Evolutionary conservation across 35 echinoderm and acorn worm species (phyloP).

Genomic region (Lytechinus variegatus): DNA sequence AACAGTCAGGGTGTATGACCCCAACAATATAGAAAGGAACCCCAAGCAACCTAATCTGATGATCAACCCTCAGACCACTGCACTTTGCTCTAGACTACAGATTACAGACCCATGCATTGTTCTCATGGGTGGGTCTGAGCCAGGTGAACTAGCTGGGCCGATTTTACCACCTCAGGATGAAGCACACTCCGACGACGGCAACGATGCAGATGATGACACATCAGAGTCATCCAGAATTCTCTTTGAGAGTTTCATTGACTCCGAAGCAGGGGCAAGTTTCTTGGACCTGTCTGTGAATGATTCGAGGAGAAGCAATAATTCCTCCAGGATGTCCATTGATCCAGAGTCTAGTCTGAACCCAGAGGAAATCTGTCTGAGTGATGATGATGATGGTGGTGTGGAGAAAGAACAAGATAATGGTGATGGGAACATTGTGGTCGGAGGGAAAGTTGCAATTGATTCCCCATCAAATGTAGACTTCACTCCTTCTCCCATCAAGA

Average conservation of each 20-base stretch:
- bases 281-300: conserved; percentile 51
- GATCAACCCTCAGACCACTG: conserved; percentile 87
- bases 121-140: conserved; percentile 43
- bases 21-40: conserved; percentile 62
- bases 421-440: background rate
- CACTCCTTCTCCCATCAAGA: conserved; percentile 17
- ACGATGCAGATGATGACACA: conserved; percentile 74
- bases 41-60: conserved; percentile 61
- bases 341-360: conserved; percentile 68
- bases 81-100: conserved; percentile 70
- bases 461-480: background rate
- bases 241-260: conserved; percentile 65
- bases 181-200: conserved; percentile 51
- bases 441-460: background rate
- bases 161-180: conserved; percentile 6
- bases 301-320: conserved; percentile 60
- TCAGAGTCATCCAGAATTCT: conserved; percentile 69
- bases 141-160: conserved; percentile 46
- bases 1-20: conserved; percentile 80
- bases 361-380: conserved; percentile 84
- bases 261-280: conserved; percentile 72
- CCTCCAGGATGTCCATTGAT: conserved; percentile 44
- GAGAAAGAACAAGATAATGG: background rate
- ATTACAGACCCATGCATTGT: conserved; percentile 67
- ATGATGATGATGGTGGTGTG: conserved; percentile 55